These are phyloP conservation scores for Rhineura floridana DNA, from an alignment of 2,113 vertebrate species.

Conservation along the genomic window DNA sequence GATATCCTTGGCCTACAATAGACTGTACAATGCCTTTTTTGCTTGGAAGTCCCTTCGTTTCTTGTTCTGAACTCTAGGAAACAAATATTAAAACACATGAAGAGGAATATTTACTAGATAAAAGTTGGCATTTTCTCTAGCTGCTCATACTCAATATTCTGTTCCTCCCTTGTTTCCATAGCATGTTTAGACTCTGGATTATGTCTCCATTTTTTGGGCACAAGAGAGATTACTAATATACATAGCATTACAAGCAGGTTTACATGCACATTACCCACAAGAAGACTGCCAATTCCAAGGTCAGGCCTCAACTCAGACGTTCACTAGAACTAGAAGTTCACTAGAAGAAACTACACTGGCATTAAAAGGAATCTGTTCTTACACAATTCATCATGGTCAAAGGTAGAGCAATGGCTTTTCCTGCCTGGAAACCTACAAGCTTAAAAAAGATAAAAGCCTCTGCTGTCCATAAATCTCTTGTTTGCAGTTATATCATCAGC, in stretches of 20 bases:
- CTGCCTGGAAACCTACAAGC: neutral
- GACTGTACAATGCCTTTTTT: constrained; percentile 99
- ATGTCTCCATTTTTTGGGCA: neutral
- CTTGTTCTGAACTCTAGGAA: constrained; percentile 92
- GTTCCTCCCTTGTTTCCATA: neutral
- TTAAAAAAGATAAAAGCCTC: neutral
- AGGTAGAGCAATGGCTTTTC: neutral
- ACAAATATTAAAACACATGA: constrained; percentile 41
- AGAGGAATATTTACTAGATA: neutral
- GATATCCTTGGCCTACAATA: constrained; percentile 95
- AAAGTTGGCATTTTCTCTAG: neutral
- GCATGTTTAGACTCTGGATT: neutral
- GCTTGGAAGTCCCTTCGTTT: constrained; percentile 95
- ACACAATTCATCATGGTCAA: neutral
- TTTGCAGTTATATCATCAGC: neutral
- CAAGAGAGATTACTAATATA: neutral
- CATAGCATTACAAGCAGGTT: neutral
- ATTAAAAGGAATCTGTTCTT: neutral
- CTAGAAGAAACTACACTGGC: neutral
- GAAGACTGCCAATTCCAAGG: too few species aligned
- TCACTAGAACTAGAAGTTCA: neutral
- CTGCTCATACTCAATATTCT: neutral
- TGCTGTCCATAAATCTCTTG: neutral
- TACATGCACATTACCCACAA: neutral
- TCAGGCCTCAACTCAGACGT: neutral